A percentile compares a stretch with the other conserved stretches of the same genome.
phyloP scores from a whole-genome alignment of 2,888 invertebrate species.

The Lottia scabra region DNA sequence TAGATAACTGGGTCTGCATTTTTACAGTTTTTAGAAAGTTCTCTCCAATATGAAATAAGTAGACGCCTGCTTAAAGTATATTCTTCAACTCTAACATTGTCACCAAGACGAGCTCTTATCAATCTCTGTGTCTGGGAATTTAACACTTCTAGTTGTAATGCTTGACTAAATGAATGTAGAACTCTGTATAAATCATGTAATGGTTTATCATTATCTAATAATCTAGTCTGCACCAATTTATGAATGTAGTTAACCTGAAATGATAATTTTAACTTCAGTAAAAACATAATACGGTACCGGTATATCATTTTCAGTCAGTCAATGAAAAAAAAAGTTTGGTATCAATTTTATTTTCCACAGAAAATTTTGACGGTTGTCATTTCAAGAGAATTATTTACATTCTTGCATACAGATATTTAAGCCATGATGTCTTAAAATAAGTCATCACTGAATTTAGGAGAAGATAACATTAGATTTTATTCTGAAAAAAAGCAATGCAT shows the following conservation, averaged over 20 bases:
- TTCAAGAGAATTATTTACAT: no score
- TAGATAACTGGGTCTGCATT: slow-evolving; percentile 71
- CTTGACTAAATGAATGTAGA: slow-evolving; percentile 89
- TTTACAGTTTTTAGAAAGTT: slow-evolving; percentile 10
- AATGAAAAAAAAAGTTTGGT: no score
- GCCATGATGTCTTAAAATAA: no score
- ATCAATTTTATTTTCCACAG: no score
- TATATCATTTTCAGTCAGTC: no score
- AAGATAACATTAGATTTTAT: no score
- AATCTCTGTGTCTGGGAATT: slow-evolving; percentile 84
- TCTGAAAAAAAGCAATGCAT: no score
- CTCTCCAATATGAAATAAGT: slow-evolving; percentile 95
- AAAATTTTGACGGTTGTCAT: no score
- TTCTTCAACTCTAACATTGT: slow-evolving; percentile 76
- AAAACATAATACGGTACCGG: no score
- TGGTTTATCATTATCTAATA: slow-evolving; percentile 84
- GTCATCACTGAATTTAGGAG: no score
- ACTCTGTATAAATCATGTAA: slow-evolving; percentile 86
- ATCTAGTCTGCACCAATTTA: slow-evolving; percentile 89
- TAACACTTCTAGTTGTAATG: slow-evolving; percentile 88
- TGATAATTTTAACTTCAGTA: neutral
- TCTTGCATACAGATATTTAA: no score
- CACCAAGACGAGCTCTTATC: slow-evolving; percentile 87
- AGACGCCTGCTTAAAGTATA: slow-evolving; percentile 90
- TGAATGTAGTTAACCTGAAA: slow-evolving; percentile 83